Percentiles rank a stretch among this genome's conserved stretches.
phyloP scores from a whole-genome alignment of 2,113 vertebrate species.

The Coracopsis vasa region DNA sequence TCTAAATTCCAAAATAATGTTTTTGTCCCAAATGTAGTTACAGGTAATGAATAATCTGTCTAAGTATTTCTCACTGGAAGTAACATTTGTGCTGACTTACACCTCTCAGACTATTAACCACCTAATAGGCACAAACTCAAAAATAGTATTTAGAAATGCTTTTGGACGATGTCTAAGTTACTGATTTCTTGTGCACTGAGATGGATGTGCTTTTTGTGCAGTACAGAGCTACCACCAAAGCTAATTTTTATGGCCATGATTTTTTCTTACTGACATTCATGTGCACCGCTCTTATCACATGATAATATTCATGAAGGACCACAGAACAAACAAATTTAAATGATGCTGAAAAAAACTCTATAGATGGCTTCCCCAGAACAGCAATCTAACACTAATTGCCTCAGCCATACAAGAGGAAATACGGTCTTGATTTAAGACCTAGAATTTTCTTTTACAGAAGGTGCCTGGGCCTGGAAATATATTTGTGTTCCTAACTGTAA shows the following conservation, averaged over 20 bases:
- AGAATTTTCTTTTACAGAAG: slow-evolving; percentile 5
- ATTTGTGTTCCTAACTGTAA: slow-evolving; percentile 32
- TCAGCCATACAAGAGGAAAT: not conserved
- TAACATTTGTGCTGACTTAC: not conserved
- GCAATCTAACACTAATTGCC: not conserved
- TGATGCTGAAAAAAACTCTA: not conserved
- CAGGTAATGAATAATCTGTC: not conserved
- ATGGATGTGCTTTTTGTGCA: not conserved
- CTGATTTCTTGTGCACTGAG: not conserved
- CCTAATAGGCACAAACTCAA: not conserved
- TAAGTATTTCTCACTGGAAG: not conserved
- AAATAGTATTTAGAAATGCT: not conserved
- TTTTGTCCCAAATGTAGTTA: not conserved
- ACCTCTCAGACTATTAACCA: not conserved
- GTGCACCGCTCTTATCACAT: not conserved
- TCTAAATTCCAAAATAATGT: not conserved
- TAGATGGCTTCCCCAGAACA: not conserved
- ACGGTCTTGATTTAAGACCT: not conserved
- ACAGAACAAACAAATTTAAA: not conserved
- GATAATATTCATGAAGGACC: not conserved
- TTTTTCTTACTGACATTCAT: not conserved
- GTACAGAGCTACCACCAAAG: not conserved
- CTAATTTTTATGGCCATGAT: not conserved
- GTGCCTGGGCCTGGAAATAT: not conserved
- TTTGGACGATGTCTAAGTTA: not conserved